These are phyloP conservation scores for Argyrosomus regius DNA, from an alignment of 2,797 vertebrate species.

Conservation along the genomic window DNA sequence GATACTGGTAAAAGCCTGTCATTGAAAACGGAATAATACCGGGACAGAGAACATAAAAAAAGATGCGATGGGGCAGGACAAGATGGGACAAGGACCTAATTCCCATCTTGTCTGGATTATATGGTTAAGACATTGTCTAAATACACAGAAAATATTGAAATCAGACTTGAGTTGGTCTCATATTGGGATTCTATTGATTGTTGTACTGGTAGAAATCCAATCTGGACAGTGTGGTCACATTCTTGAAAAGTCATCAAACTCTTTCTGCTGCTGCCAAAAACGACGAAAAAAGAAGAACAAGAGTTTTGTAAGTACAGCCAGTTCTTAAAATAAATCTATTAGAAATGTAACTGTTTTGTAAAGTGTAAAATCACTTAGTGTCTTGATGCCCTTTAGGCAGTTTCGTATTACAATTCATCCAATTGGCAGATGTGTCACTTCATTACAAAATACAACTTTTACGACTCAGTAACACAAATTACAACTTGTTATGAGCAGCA, in stretches of 20 bases:
- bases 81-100: too few relatives aligned
- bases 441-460: background rate
- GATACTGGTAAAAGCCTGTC: background rate
- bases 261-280: background rate
- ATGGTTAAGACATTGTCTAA: background rate
- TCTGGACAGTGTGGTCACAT: background rate
- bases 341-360: background rate
- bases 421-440: background rate
- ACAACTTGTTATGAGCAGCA: background rate
- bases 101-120: too few relatives aligned
- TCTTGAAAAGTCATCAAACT: background rate
- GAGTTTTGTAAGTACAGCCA: background rate
- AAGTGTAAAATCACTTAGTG: background rate
- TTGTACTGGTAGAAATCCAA: background rate
- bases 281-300: background rate
- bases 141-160: background rate
- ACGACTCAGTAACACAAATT: background rate
- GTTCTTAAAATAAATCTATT: background rate
- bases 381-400: too few relatives aligned
- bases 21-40: background rate
- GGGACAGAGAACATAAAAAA: background rate
- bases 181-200: too few relatives aligned
- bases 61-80: background rate
- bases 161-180: background rate
- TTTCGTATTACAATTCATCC: background rate